Evolutionary conservation across 1,140 invertebrate species (phyloP).

Genomic region (Drosophila sucinea): DNA sequence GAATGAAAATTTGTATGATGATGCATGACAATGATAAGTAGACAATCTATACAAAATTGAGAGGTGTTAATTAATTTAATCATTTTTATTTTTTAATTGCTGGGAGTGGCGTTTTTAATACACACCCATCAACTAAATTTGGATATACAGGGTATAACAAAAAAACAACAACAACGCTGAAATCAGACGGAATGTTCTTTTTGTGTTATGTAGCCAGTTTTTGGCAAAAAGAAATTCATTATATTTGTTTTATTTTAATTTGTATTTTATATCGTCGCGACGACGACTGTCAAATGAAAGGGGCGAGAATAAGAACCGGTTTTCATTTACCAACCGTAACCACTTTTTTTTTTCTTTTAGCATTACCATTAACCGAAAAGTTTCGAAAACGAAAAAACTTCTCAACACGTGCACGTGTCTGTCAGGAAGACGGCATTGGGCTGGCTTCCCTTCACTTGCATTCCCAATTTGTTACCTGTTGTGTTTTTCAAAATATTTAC

Average conservation of each 20-base stretch:
- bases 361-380: too few species aligned
- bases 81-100: too few species aligned
- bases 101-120: too few species aligned
- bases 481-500: too few species aligned
- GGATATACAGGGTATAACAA: too few species aligned
- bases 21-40: too few species aligned
- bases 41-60: too few species aligned
- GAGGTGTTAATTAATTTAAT: too few species aligned
- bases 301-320: neutral
- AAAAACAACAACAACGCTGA: neutral
- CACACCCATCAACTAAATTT: too few species aligned
- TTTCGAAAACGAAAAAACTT: neutral
- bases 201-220: constrained; percentile 72
- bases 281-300: constrained; percentile 12
- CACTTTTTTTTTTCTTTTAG: too few species aligned
- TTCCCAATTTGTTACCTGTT: neutral
- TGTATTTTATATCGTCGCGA: constrained; percentile 19
- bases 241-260: constrained; percentile 25
- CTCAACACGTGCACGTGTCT: neutral
- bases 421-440: neutral
- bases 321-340: neutral
- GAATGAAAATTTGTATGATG: too few species aligned
- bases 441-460: neutral
- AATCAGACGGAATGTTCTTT: constrained; percentile 19
- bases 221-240: constrained; percentile 21